Conservation (phyloP, 2,113 vertebrate species). For the Pheucticus melanocephalus region DNA sequence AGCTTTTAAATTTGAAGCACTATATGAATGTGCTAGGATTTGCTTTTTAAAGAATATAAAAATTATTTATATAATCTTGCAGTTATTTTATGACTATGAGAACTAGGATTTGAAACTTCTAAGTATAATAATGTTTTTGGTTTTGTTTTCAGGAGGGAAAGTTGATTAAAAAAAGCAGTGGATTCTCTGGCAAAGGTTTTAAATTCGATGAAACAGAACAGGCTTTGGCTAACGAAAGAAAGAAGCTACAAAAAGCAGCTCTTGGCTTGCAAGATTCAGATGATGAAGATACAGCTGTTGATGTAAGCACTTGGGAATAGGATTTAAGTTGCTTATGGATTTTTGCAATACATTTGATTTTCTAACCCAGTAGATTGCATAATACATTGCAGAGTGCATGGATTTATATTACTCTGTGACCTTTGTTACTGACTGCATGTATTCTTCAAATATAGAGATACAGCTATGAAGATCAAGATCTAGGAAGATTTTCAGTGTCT, state of each 20-base stretch:
- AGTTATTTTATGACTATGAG: neutral
- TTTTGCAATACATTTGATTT: neutral
- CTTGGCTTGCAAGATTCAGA: conserved; percentile 97
- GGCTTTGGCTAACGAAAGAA: conserved; percentile 94
- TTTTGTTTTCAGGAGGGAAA: conserved; percentile 87
- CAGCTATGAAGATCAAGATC: neutral
- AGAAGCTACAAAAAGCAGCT: conserved; percentile 96
- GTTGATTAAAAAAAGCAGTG: conserved; percentile 95
- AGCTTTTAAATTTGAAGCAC: neutral
- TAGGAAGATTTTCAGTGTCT: neutral
- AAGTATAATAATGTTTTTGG: neutral
- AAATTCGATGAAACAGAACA: conserved; percentile 99
- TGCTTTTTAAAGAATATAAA: neutral
- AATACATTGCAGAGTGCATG: neutral
- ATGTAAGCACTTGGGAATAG: conserved; percentile 78
- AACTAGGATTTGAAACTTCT: neutral
- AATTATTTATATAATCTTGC: neutral
- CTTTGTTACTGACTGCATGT: neutral
- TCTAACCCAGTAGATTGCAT: neutral
- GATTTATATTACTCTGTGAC: neutral
- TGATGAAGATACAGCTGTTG: conserved; percentile 93
- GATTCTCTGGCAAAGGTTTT: conserved; percentile 98
- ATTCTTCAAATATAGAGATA: accelerated
- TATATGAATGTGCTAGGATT: neutral
- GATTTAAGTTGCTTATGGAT: neutral